Base-by-base conservation (phyloP, 2,113 vertebrate species). In the Mola mola region DNA sequence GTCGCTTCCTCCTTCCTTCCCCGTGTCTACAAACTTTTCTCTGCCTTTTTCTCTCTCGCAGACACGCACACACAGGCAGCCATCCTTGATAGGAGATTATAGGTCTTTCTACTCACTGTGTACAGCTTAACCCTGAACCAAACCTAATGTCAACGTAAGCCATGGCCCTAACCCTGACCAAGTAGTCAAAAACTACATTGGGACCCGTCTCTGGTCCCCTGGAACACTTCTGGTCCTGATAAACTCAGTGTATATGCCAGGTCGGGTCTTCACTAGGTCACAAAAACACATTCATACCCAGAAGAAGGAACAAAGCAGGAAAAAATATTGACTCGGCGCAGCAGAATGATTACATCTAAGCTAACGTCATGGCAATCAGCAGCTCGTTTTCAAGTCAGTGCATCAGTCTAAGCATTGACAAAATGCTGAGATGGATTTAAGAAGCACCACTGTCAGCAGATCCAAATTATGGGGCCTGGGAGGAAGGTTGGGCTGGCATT, bases 381-480 rank as follows among this genome's bases (percentile, higher is more conserved):
- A 65, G 67, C 63, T 33, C 47, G 62, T 76, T 72, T 85, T 83
- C 34, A 57, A 73, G 69, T 55, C 72, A 70, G 7, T 75, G 79
- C 77, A 67, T 84, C 75, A 81, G 21, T 67, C 34, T 69, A 58
- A 78, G 72, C 61, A 60, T 48, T 49, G 72, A 64, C 33, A 79
- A 70, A 70, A 1, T 38, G 59, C 43, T 66, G 56, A 69, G 49
- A 85, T 72, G 44, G 21, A 81, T 72, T 74, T 61, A 65, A 56
- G 75, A 65, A 21, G 59, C 21, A 13, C 25, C 50, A 52, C 31
- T 56, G 51, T 55, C 77, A 59, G 67, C 59, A 75, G 52, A 25
- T 29, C 69, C 38, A 51, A 48, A 17, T 59, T 65, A 66, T 26
- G 36, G 55, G 33, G 41, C 41, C 44, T 21, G 47, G 62, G 51